Evolutionary conservation across 2,113 vertebrate genomes (phyloP), one percentile per base, ranked within the genome.

Genomic region (Benitochromis conjunctus): DNA sequence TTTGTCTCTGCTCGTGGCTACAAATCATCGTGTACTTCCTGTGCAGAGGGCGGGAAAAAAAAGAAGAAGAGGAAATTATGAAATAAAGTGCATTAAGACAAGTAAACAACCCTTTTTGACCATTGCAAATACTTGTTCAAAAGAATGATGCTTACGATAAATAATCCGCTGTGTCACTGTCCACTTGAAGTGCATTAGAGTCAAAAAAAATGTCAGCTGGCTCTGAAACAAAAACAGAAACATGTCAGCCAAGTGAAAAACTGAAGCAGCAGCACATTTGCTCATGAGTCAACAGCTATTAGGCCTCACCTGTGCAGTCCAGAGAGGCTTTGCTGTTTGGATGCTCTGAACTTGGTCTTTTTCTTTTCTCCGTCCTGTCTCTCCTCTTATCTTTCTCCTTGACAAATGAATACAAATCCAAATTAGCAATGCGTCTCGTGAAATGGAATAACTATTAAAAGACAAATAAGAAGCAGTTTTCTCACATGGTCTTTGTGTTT

Each of bases 11-110:
- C 79, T 97, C 96, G 0, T 93, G 95, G 21, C 95, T 97, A 55
- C 93, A 92, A 48, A 99, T 98, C 88, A 87, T 92, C 0, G 96
- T 92, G 7, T 98, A 99, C 91, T 94, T 98, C 93, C 98, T 99
- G 77, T 13, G n/a, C 24, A 53, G 18, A 53, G 21, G 66, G 64
- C 0, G 8, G 1, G 38, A 5, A 11, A 10, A 6, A 18, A 21
- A 21, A n/a, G n/a, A 48, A 9, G 1, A 5, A 51, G 16, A 16
- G 26, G 43, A 53, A 53, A 53, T 31, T 36, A 81, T 51, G 29
- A 34, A 46, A 57, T 55, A 76, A 58, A 58, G 9, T 24, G 8
- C 10, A 21, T 53, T 13, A 76, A 76, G 71, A 53, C 54, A 18
- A 41, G 13, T 57, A 79, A 79, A 57, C 53, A 79, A 41, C 1